These are phyloP conservation scores for Mesorhabditis sp. DNA, from an alignment of 2,888 invertebrate species.

Conservation along the genomic window DNA sequence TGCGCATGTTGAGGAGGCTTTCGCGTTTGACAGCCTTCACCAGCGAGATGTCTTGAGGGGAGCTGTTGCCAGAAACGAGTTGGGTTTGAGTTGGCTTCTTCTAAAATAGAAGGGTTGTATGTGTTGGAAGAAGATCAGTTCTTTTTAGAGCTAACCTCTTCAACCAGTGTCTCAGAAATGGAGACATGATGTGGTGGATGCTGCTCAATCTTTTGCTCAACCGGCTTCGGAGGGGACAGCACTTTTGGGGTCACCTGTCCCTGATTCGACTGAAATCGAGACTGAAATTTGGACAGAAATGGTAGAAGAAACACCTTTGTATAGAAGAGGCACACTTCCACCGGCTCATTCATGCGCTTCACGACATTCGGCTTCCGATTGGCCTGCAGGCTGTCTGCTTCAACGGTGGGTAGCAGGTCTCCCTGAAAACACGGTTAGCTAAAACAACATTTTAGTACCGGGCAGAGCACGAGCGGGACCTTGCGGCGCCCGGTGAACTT, in stretches of 20 bases:
- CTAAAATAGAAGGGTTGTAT: no score
- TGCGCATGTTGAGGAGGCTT: background rate
- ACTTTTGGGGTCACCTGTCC: background rate
- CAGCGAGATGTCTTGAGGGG: no score
- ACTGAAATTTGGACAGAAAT: background rate
- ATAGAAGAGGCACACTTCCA: background rate
- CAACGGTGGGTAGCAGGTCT: background rate
- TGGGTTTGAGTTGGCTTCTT: no score
- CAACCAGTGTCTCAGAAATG: background rate
- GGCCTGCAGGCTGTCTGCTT: background rate
- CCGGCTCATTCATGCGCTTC: background rate
- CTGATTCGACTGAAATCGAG: no score
- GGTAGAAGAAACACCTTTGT: background rate
- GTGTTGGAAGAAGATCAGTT: no score
- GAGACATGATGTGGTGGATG: conserved; percentile 4
- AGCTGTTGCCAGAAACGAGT: no score
- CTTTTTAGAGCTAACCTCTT: no score
- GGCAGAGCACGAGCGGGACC: background rate
- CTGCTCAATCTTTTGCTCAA: background rate
- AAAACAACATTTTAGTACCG: background rate
- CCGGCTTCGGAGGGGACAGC: background rate
- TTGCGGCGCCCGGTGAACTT: background rate
- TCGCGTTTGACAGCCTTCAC: background rate
- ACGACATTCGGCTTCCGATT: background rate
- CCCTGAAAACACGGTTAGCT: background rate